phyloP scores from a whole-genome alignment of 2,113 vertebrate genomes.

The Chrysemys picta region DNA sequence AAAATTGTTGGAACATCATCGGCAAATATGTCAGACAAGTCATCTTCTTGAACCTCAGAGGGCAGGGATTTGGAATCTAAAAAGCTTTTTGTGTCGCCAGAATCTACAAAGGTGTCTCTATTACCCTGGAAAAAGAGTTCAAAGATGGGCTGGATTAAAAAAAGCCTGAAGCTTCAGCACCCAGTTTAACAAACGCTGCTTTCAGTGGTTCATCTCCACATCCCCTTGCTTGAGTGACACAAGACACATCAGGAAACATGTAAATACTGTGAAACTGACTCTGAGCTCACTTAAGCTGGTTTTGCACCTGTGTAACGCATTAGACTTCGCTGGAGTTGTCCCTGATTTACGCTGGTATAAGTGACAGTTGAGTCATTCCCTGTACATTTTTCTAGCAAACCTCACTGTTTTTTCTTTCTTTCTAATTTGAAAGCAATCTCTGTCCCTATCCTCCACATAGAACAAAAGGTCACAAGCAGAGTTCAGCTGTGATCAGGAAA shows the following conservation, averaged over 20 bases:
- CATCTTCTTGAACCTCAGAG: not conserved
- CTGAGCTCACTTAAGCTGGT: not conserved
- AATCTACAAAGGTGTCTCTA: not conserved
- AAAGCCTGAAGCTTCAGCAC: not conserved
- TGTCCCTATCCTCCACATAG: not conserved
- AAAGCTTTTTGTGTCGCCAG: not conserved
- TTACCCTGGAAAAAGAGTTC: rapidly evolving
- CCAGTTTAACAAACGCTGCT: not conserved
- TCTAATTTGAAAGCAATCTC: not conserved
- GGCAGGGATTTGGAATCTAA: not conserved
- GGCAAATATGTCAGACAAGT: not conserved
- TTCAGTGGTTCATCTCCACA: no score
- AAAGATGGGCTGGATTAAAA: not conserved
- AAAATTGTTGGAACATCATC: not conserved
- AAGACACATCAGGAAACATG: not conserved
- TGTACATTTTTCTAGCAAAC: not conserved
- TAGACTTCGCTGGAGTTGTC: not conserved
- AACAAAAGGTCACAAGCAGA: not conserved
- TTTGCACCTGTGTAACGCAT: not conserved
- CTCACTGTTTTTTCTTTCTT: not conserved
- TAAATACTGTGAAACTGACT: not conserved
- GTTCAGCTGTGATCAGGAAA: not conserved
- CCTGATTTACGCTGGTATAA: not conserved
- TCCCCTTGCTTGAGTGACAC: not conserved
- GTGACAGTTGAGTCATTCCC: not conserved